Base-by-base conservation (phyloP, 1,140 invertebrate species). In the Acromyrmex charruanus region DNA sequence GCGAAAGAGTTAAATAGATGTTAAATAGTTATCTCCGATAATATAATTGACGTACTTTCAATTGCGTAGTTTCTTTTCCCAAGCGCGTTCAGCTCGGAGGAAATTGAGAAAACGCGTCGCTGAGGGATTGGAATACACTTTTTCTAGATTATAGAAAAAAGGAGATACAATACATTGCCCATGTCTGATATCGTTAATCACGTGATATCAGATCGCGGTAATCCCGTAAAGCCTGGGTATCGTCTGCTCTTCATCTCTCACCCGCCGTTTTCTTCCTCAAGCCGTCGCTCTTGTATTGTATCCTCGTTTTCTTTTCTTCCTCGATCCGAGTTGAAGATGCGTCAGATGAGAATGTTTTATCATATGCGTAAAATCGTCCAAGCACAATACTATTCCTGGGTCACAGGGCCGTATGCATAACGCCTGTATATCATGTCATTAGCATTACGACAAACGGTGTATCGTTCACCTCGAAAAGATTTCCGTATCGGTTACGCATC, bases 401-500 rank as follows among this genome's bases (percentile, higher is more conserved):
- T 12, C 58, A 16, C 16, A 51, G 63, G 71, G 51, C 28, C 79
- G 51, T 61, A 88, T 85, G 87, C 68, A 86, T 74, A 68, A 86
- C 59, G 35, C 31, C 18, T 12, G 55, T 75, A 12, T 10, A 35
- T 51, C 25, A 55, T 65, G 75, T 31, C 68, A 89, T 89, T 86
- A 89, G 69, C 88, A 89, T 89, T 80, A 89, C 12, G 87, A 80
- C 58, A 53, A 53, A 12, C 49, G 49, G 2, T 69, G 61, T 61
- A 25, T 61, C 77, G 77, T 72, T 69, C 66, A 39, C 12, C 69
- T 39, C 28, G 84, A 72, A 81, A 74, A 87, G 71, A 74, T 87
- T 87, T 71, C 61, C 55, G 69, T 89, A 86, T 88, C 88, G n/a
- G 51, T 61, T 55, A 87, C 74, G 88, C 88, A 89, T 89, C 88